Base-by-base conservation (phyloP, 2,113 vertebrate genomes). In the Cyrtonyx montezumae region DNA sequence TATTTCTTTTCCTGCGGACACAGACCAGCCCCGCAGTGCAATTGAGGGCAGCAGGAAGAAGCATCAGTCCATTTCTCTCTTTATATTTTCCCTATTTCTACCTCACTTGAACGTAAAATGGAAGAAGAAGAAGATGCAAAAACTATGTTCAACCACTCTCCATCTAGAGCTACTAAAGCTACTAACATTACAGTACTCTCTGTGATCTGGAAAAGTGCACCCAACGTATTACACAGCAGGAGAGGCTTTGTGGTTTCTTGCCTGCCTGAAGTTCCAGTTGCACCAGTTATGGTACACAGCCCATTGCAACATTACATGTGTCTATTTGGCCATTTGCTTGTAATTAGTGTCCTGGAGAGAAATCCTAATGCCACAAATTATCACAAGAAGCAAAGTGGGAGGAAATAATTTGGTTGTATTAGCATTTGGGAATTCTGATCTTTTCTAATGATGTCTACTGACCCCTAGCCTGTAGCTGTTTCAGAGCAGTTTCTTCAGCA, bases 291-390 rank as follows among this genome's bases (percentile, higher is more conserved):
- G 17, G 0, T 4, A 32, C 3, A 22, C 40, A 81, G 30, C 61
- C 61, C 22, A 45, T 67, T 78, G 46, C 66, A 80, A 12, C 19
- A 48, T 20, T 53, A 84, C 69, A 62, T 32, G 9, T 9, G 51
- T 30, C 76, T 93, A 89, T 88, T 96, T 81, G 88, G 75, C 87
- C 20, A 91, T 88, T 95, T 96, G 71, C 71, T 66, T 97, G 91
- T 97, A 96, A 96, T 91, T 84, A 95, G 85, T 67, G 74, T 90
- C 96, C 93, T 89, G 73, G 67, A 67, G 75, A 97, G 93, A 97
- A 97, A 96, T 80, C 19, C 36, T 81, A 95, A 94, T 95, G 94
- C 85, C 76, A 61, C 19, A 93, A 95, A 96, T 87, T 84, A 93
- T 28, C 62, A 43, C 69, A 96, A 90, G 92, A 74, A 16, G 68